Base-by-base conservation (phyloP, 2,113 vertebrate species). In the Mirounga angustirostris region DNA sequence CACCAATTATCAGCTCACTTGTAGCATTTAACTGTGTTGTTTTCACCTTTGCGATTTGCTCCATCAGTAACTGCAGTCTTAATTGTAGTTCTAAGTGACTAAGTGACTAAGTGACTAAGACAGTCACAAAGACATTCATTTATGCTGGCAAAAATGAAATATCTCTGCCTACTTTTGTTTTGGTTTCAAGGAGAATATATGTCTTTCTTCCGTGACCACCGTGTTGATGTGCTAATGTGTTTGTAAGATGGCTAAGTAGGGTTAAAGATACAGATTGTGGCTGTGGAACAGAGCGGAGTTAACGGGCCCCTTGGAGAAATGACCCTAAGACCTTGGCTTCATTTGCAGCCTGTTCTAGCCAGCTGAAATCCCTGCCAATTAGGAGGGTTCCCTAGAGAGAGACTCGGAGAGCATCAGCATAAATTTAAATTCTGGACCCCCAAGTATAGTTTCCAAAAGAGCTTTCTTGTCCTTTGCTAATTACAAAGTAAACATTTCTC, bases 401-500 rank as follows among this genome's bases (percentile, higher is more conserved):
- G 73, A 88, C 40, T 93, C 59, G 1, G 74, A 97, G 74, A 96
- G 91, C 91, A 97, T 98, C 97, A 98, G 96, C 97, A 97, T 98
- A 96, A 98, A 96, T 98, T 98, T 90, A 96, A 98, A 98, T 98
- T 96, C 93, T 98, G 97, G 85, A 96, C 96, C 97, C 94, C 65
- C 90, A 96, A 95, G 93, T 88, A 94, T 89, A 97, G 95, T 95
- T 97, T 97, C 84, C 94, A 98, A 97, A 98, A 85, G 81, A 65
- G 71, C 58, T 83, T 95, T 95, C 84, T 98, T 97, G 81, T 96
- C 46, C 97, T 97, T 96, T 80, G 78, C 88, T 98, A 98, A 98
- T 98, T 98, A 97, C 94, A 91, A 96, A 98, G 85, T 94, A 98
- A 98, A 97, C 96, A 98, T 97, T 97, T 98, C 97, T 98, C 86